Conservation (phyloP, 2,113 vertebrate species). For the Barnardius zonarius region DNA sequence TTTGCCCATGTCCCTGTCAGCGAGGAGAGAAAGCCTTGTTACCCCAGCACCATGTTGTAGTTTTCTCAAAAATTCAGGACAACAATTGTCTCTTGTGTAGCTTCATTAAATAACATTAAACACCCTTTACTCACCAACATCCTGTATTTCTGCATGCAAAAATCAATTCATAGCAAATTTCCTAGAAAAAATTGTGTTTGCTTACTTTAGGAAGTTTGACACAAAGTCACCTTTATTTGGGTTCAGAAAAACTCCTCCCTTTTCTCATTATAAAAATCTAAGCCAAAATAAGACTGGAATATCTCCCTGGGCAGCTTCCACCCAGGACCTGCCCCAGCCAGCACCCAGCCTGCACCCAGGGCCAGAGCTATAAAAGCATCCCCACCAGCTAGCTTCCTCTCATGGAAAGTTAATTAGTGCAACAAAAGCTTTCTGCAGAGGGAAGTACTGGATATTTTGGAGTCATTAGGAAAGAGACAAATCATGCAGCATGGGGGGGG, state of each 20-base stretch:
- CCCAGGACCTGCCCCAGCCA: background rate
- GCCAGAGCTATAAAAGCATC: slow-evolving; percentile 81
- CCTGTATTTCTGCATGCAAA: background rate
- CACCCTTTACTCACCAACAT: background rate
- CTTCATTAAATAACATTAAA: background rate
- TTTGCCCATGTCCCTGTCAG: background rate
- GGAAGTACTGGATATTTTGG: slow-evolving; percentile 83
- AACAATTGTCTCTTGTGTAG: background rate
- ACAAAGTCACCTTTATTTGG: background rate
- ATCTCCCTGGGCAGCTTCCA: slow-evolving; percentile 45
- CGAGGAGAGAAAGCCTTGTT: background rate
- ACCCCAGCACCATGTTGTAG: accelerated
- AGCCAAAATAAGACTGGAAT: slow-evolving; percentile 27
- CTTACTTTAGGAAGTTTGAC: background rate
- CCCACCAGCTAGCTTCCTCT: slow-evolving; percentile 87
- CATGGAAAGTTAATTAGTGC: slow-evolving; percentile 87
- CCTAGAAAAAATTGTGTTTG: background rate
- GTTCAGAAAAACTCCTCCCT: slow-evolving; percentile 37
- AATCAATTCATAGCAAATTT: background rate
- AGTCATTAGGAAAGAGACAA: slow-evolving; percentile 81
- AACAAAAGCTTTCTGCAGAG: slow-evolving; percentile 83
- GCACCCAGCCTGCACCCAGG: background rate
- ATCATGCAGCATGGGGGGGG: slow-evolving; percentile 22
- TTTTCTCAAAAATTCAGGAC: no score
- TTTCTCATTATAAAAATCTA: background rate